Evolutionary conservation across 2,113 vertebrate species (phyloP), one percentile per base, ranked within the genome.

Genomic region (Oryzias woworae): DNA sequence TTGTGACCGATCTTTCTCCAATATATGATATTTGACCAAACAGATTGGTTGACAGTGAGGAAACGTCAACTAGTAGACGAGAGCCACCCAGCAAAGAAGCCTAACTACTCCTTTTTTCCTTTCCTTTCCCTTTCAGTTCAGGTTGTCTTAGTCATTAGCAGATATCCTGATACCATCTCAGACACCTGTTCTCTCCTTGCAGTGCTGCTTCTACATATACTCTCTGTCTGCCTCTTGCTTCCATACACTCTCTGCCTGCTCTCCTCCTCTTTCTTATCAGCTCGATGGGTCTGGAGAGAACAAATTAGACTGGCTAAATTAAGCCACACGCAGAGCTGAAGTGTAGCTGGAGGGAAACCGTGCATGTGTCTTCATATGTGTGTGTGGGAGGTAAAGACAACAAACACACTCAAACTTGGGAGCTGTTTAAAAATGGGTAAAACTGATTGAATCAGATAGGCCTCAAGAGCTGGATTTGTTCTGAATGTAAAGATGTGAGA

Each of bases 271-370:
- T 52, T 77, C 77, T 84, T 87, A 87, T 89, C 87, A 79, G 69
- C 63, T 69, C 47, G 78, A 69, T 85, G 80, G 77, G 81, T 86
- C 80, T 86, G 78, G 63, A 81, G 70, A 88, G 81, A 89, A 88
- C 84, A 88, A 87, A 88, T 89, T 86, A 86, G 75, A 89, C 78
- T 63, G 66, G 65, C 69, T 82, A 82, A 86, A 86, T 83, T 78
- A 87, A 88, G 84, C 77, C 86, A 70, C 83, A 77, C 82, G 79
- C 82, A 70, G 67, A 63, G 69, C 67, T 61, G 26, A 43, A 57
- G 69, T 58, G 49, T 58, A 55, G 74, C 67, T 69, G 53, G 69
- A 67, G 72, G 55, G 51, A 66, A 57, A 31, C 23, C 71, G 53
- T 44, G 42, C 24, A 47, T 55, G 54, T 22, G 50, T 69, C 43